Conservation (phyloP, 2,888 invertebrate species). For the Imbricaverruca yamaguchii region DNA sequence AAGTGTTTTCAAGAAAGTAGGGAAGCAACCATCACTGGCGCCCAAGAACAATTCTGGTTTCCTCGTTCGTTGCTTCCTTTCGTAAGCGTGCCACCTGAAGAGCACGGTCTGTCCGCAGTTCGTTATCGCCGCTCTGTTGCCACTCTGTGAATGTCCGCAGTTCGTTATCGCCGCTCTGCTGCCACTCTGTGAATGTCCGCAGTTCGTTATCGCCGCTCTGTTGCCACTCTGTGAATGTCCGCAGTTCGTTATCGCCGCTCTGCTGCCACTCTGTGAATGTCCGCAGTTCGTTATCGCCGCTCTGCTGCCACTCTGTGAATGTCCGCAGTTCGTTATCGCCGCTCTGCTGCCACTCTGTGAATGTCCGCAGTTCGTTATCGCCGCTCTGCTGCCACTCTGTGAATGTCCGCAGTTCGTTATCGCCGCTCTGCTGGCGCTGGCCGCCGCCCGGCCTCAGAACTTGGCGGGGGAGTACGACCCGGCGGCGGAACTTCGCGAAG, state of each 20-base stretch:
- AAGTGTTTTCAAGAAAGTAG: too few relatives aligned
- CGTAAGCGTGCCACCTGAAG: too few relatives aligned
- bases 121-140: background rate
- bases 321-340: background rate
- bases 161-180: background rate
- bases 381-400: constrained; percentile 8
- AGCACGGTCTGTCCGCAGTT: background rate
- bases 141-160: too few relatives aligned
- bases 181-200: too few relatives aligned
- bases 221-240: too few relatives aligned
- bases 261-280: too few relatives aligned
- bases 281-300: background rate
- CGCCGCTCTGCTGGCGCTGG: constrained; percentile 8
- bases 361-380: background rate
- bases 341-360: too few relatives aligned
- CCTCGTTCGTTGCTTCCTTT: too few relatives aligned
- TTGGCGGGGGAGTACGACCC: background rate
- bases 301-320: too few relatives aligned
- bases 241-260: background rate
- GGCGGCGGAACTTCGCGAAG: too few relatives aligned
- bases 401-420: background rate
- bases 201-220: background rate
- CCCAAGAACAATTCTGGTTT: too few relatives aligned
- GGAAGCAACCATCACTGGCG: too few relatives aligned
- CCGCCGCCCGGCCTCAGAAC: background rate